Evolutionary conservation across 2,888 invertebrate species (phyloP).

Genomic region (Lacanobia wlatinum): DNA sequence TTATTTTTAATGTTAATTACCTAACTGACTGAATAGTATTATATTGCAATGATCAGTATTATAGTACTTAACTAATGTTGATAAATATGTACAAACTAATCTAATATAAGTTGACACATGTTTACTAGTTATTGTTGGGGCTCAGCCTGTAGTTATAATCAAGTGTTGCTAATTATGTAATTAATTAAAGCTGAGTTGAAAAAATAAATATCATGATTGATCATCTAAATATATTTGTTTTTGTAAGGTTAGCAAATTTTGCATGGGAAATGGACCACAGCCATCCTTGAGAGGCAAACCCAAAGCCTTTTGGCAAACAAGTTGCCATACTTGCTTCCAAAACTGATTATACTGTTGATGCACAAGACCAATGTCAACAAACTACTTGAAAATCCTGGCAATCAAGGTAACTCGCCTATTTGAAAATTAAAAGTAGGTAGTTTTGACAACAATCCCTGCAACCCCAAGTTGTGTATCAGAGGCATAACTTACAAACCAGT

Average conservation of each 20-base stretch:
- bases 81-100: conserved; percentile 47
- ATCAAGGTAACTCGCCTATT: too few relatives aligned
- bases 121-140: conserved; percentile 27
- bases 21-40: conserved; percentile 46
- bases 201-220: conserved; percentile 25
- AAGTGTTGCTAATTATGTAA: conserved; percentile 50
- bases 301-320: not conserved
- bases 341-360: not conserved
- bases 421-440: too few relatives aligned
- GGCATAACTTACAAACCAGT: too few relatives aligned
- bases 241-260: conserved; percentile 7
- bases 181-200: not conserved
- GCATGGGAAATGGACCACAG: not conserved
- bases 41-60: conserved; percentile 57
- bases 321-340: not conserved
- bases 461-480: too few relatives aligned
- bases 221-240: conserved; percentile 2
- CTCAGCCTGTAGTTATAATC: conserved; percentile 30
- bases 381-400: too few relatives aligned
- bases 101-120: conserved; percentile 19
- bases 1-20: conserved; percentile 40
- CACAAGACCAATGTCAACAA: not conserved
- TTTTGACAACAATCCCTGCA: too few relatives aligned
- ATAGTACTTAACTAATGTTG: conserved; percentile 42
- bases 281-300: too few relatives aligned